Evolutionary conservation across 2,888 invertebrate species (phyloP), one percentile per base, ranked within the genome.

Genomic region (Apodemia zela): DNA sequence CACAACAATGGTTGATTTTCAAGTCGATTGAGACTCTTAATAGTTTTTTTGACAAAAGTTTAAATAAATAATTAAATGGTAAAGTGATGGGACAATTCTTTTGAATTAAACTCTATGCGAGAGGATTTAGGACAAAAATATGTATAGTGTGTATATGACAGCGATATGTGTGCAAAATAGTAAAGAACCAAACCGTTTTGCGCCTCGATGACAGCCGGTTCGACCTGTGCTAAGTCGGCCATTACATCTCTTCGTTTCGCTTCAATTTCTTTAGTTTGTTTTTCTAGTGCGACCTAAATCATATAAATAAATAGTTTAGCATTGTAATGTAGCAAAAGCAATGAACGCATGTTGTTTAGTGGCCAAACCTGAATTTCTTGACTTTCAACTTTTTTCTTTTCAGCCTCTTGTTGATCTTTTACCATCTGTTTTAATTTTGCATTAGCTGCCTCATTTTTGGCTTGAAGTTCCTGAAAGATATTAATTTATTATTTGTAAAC

Each of bases 341-440:
- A 25, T 62, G 69, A 69, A 65, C 45, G 64, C 67, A 65, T 66
- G 29, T 18, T 33, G 47, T 58, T 67, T 60, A 58, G 51, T 63
- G 18, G 51, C 21, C 66, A 63, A 63, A 89, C 92, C 89, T 98
- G 98, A 80, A 99, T 97, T 81, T 99, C 98, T 84, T 99, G 98
- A 76, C 98, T 98, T 77, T 98, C 98, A 47, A 98, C 97, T 86
- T 99, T 99, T 89, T 99, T 98, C 93, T 98, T 97, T 84, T 99
- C 99, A 2, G 99, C 99, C 85, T 99, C 99, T 79, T 99, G 99
- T 84, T 99, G 99, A 88, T 99, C 98, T 92, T 98, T 98, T 60
- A 99, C 97, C 99, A 99, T 99, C 86, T 99, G 99, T 71, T 98
- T 96, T 61, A 99, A 93, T 89, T 99, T 99, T n/a, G 98, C 97